Conservation (phyloP, 2,888 invertebrate species). For the Diaprepes abbreviatus region DNA sequence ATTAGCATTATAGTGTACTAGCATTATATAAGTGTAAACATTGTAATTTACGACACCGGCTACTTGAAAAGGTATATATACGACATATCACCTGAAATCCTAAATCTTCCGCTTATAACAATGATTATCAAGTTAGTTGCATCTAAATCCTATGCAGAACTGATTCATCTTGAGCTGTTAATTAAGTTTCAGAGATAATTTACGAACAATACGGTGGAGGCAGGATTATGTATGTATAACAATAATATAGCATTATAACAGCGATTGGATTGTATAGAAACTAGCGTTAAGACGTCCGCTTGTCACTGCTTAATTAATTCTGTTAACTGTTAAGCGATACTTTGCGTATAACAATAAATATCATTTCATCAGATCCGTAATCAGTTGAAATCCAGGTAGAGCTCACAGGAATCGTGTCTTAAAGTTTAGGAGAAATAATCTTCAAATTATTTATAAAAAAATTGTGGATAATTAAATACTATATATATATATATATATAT, state of each 20-base stretch:
- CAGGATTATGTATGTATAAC: conserved; percentile 36
- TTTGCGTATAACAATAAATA: neutral
- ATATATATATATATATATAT: too few relatives aligned
- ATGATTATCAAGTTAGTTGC: conserved; percentile 3
- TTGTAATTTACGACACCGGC: too few relatives aligned
- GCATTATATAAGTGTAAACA: too few relatives aligned
- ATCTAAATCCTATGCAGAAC: neutral
- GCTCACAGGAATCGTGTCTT: too few relatives aligned
- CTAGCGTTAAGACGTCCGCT: conserved; percentile 29
- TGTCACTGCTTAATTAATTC: conserved; percentile 27
- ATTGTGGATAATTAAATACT: too few relatives aligned
- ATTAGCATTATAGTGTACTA: too few relatives aligned
- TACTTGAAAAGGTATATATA: neutral
- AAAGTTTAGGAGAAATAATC: too few relatives aligned
- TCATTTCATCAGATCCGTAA: neutral
- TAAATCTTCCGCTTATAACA: neutral
- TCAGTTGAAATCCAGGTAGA: too few relatives aligned
- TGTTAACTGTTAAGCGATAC: conserved; percentile 3
- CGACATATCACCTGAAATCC: neutral
- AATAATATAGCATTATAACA: conserved; percentile 35
- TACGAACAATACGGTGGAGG: conserved; percentile 30
- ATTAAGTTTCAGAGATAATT: conserved; percentile 36
- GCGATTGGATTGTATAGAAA: conserved; percentile 17
- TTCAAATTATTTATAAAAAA: too few relatives aligned
- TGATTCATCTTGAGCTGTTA: conserved; percentile 23